Conservation (phyloP, 2,888 invertebrate species). For the Machimus atricapillus region DNA sequence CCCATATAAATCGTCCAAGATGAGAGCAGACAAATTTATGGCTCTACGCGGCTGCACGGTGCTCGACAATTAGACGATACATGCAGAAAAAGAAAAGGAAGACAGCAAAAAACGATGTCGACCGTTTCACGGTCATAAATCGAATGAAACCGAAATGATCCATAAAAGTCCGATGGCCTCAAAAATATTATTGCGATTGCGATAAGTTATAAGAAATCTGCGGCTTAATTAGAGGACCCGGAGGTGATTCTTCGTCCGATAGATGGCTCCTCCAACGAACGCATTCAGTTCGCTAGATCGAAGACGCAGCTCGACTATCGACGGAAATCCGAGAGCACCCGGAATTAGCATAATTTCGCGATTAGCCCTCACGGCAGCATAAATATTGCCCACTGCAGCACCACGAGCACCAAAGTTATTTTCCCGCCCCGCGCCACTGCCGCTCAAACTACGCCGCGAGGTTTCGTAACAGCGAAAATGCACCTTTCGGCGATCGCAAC, state of each 20-base stretch:
- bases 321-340: background rate
- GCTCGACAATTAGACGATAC: background rate
- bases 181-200: background rate
- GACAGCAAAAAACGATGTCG: background rate
- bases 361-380: conserved; percentile 9
- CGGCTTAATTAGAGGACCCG: conserved; percentile 17
- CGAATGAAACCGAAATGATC: conserved; percentile 4
- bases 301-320: background rate
- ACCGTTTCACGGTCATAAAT: background rate
- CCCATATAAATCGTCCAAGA: conserved; percentile 2
- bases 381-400: background rate
- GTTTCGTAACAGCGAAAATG: conserved; percentile 24
- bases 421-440: background rate
- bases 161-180: background rate
- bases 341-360: conserved; percentile 28
- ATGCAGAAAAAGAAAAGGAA: background rate
- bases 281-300: background rate
- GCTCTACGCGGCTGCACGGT: background rate
- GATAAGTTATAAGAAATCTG: conserved; percentile 16
- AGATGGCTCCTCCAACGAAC: background rate
- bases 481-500: background rate
- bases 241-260: background rate
- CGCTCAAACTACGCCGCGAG: background rate
- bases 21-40: background rate
- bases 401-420: background rate